These are phyloP conservation scores for Siniperca obscura DNA, from an alignment of 2,797 vertebrate genomes.

Conservation along the genomic window DNA sequence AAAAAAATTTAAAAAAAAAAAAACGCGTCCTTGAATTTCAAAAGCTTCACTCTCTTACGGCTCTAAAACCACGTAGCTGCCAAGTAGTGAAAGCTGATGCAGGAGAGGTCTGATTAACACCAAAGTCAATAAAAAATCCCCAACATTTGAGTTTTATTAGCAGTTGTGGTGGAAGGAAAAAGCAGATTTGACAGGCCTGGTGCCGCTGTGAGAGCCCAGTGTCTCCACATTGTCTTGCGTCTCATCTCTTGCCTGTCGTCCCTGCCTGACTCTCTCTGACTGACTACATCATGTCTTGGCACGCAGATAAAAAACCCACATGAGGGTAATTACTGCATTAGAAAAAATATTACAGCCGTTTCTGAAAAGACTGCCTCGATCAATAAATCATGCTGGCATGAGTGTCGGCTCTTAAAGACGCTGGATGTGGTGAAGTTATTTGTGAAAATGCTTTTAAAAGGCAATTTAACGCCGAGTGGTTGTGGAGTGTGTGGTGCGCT, in stretches of 20 bases:
- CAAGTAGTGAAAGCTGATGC: slow-evolving; percentile 34
- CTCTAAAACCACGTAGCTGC: slow-evolving; percentile 6
- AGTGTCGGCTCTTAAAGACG: slow-evolving; percentile 44
- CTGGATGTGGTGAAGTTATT: slow-evolving; percentile 58
- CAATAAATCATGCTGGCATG: slow-evolving; percentile 63
- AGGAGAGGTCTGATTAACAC: slow-evolving; percentile 54
- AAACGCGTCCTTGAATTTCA: slow-evolving; percentile 12
- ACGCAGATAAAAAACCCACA: slow-evolving; percentile 60
- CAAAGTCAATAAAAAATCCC: slow-evolving; percentile 34
- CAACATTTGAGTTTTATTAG: slow-evolving; percentile 63
- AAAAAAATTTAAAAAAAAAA: no score
- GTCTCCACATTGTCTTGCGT: slow-evolving; percentile 63
- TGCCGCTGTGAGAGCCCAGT: slow-evolving; percentile 38
- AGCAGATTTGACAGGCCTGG: slow-evolving; percentile 55
- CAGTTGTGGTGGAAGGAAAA: slow-evolving; percentile 51
- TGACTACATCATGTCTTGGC: slow-evolving; percentile 66
- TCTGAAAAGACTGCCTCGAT: slow-evolving; percentile 47
- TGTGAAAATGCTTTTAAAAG: slow-evolving; percentile 53
- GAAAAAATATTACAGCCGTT: slow-evolving; percentile 39
- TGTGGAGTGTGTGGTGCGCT: slow-evolving; percentile 25
- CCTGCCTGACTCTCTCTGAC: slow-evolving; percentile 26
- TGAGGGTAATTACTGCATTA: slow-evolving; percentile 59
- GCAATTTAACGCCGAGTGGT: slow-evolving; percentile 16
- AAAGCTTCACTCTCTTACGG: slow-evolving; percentile 21
- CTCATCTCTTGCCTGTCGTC: slow-evolving; percentile 28